Evolutionary conservation across 2,888 invertebrate species (phyloP).

Genomic region (Diarsia rubi): DNA sequence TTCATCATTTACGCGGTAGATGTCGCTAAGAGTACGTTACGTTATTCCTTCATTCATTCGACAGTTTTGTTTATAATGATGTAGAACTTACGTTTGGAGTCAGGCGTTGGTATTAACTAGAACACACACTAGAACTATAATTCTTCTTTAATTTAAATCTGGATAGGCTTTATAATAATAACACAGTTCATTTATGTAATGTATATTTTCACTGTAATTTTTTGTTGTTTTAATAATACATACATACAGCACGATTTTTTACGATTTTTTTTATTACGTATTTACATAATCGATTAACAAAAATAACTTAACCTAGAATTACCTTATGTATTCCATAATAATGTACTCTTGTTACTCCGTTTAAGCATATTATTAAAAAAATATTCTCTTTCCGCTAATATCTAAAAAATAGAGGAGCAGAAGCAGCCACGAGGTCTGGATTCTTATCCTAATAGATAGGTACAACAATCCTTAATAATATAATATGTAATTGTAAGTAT

Average conservation of each 20-base stretch:
- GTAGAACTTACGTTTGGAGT: not conserved
- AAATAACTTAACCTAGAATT: not conserved
- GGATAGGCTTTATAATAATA: slow-evolving; percentile 3
- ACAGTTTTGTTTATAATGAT: not conserved
- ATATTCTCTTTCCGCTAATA: not conserved
- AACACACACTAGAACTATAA: not conserved
- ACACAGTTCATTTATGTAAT: not conserved
- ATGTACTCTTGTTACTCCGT: slow-evolving; percentile 2
- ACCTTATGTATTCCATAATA: not conserved
- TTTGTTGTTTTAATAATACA: not conserved
- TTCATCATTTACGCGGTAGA: slow-evolving; percentile 9
- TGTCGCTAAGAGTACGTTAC: slow-evolving; percentile 3
- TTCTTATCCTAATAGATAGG: not conserved
- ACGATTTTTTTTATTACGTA: slow-evolving; percentile 1
- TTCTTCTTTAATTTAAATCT: not conserved
- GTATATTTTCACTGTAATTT: not conserved
- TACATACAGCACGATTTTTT: not conserved
- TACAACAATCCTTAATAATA: not conserved
- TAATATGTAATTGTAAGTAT: not conserved
- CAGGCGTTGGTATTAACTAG: too few species aligned
- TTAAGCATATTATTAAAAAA: not conserved
- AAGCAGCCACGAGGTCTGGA: not conserved
- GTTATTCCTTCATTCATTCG: not conserved
- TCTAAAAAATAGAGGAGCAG: not conserved
- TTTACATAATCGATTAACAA: not conserved